Evolutionary conservation across 2,113 vertebrate genomes (phyloP).

Genomic region (Sylvicapra grimmia): DNA sequence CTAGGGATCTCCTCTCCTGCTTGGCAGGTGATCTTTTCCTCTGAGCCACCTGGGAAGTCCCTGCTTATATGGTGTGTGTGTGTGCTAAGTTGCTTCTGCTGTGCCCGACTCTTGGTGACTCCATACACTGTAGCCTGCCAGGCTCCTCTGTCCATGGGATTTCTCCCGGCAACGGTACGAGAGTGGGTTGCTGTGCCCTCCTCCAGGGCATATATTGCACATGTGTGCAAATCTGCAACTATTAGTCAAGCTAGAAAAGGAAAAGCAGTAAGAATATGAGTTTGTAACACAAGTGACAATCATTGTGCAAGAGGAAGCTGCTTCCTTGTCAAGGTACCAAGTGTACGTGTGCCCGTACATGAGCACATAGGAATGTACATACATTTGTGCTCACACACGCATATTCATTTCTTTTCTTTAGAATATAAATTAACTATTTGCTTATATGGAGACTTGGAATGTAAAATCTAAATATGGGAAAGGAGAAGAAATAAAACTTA

Average conservation of each 20-base stretch:
- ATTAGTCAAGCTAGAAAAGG: background rate
- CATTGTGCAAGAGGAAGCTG: background rate
- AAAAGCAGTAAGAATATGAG: background rate
- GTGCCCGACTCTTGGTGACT: background rate
- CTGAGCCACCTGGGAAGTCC: background rate
- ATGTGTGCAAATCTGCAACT: background rate
- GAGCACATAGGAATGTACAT: no score
- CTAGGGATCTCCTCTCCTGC: background rate
- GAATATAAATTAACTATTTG: background rate
- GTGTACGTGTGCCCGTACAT: accelerated
- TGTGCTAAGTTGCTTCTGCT: background rate
- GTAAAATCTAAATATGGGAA: background rate
- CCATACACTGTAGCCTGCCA: background rate
- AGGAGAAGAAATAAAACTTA: slow-evolving; percentile 10
- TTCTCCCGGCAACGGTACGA: background rate
- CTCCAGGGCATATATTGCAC: background rate
- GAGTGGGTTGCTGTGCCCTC: background rate
- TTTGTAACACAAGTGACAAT: background rate
- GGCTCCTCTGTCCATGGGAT: background rate
- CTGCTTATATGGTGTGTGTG: background rate
- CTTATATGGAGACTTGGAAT: background rate
- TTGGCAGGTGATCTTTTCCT: background rate
- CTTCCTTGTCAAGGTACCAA: background rate
- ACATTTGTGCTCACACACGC: background rate
- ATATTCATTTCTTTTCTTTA: background rate